These are phyloP conservation scores for Pygmarrhopalites habei DNA, from an alignment of 1,140 invertebrate genomes.

Conservation along the genomic window DNA sequence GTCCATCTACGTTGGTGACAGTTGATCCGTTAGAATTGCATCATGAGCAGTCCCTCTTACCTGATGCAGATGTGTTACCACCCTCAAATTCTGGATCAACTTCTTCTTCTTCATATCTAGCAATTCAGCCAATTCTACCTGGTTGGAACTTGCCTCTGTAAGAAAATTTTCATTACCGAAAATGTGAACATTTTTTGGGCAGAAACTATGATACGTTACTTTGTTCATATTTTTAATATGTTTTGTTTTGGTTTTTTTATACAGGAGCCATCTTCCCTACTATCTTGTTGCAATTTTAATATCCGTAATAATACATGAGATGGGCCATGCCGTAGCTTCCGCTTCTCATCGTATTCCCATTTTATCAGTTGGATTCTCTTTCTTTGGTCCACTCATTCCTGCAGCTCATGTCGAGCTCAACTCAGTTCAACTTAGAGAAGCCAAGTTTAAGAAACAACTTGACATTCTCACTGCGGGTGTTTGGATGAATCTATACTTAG, in stretches of 20 bases:
- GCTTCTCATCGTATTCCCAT: conserved; percentile 38
- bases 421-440: conserved; percentile 34
- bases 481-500: conserved; percentile 38
- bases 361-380: conserved; percentile 24
- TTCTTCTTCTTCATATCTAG: conserved; percentile 29
- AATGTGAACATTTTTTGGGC: no score
- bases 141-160: conserved; percentile 40
- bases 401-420: conserved; percentile 38
- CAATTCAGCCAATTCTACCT: conserved; percentile 38
- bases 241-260: no score
- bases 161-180: no score
- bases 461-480: conserved; percentile 37
- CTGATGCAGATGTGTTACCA: conserved; percentile 33
- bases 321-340: conserved; percentile 37
- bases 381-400: conserved; percentile 38
- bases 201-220: no score
- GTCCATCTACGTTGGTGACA: conserved; percentile 21
- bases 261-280: conserved; percentile 33
- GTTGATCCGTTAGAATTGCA: conserved; percentile 31
- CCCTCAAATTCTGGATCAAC: conserved; percentile 1
- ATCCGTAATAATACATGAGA: conserved; percentile 36
- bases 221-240: no score
- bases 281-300: conserved; percentile 38
- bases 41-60: conserved; percentile 28
- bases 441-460: conserved; percentile 32